Conservation (phyloP, 30 jellyfish, hydroid and myxozoan species). For the Nemopilema nomurai region DNA sequence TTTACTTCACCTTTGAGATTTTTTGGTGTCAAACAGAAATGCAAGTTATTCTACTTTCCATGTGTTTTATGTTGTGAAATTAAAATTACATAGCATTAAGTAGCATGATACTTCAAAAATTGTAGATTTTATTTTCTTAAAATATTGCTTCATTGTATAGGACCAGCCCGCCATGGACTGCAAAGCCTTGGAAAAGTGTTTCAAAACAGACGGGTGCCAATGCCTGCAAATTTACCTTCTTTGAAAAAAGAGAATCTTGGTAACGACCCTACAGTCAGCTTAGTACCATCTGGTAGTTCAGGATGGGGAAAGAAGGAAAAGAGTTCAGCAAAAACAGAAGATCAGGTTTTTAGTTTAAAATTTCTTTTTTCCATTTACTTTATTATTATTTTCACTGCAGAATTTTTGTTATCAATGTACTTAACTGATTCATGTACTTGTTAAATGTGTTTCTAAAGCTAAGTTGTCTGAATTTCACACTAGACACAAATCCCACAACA, state of each 20-base stretch:
- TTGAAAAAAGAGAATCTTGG: constrained; percentile 96
- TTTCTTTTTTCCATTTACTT: not conserved
- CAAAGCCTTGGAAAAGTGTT: constrained; percentile 93
- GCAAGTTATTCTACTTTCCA: too few relatives aligned
- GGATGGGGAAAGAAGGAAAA: constrained; percentile 98
- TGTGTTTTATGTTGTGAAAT: too few relatives aligned
- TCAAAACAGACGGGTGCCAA: constrained; percentile 79
- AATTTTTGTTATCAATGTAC: not conserved
- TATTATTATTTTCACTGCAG: not conserved
- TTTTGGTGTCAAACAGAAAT: too few relatives aligned
- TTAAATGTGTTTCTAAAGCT: not conserved
- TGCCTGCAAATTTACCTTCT: constrained; percentile 95
- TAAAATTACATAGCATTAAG: too few relatives aligned
- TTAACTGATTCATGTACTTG: not conserved
- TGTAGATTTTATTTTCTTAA: not conserved
- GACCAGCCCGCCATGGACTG: constrained; percentile 93
- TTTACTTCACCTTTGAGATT: too few relatives aligned
- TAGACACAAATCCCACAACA: constrained; percentile 45
- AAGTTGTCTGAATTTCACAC: not conserved
- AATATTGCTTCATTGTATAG: constrained; percentile 1
- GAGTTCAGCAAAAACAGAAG: constrained; percentile 60
- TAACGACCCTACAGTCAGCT: constrained; percentile 93
- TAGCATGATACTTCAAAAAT: not conserved
- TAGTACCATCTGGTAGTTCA: constrained; percentile 94
- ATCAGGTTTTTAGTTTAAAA: constrained; percentile 30